phyloP scores from a whole-genome alignment of 2,797 vertebrate species.

The Etheostoma nigrum region DNA sequence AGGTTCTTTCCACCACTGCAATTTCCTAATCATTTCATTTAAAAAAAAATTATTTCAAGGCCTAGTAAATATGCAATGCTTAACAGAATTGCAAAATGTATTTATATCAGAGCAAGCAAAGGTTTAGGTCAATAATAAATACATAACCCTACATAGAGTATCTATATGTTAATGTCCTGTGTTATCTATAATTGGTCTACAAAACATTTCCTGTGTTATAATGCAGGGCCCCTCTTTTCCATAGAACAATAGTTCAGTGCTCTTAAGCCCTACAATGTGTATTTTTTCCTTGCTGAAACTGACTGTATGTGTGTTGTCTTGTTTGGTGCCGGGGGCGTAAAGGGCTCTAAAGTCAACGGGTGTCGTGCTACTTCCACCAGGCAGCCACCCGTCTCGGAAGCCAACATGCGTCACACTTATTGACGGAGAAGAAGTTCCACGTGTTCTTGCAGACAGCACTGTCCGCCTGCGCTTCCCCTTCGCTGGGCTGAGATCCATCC shows the following conservation, averaged over 20 bases:
- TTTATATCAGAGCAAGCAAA: neutral
- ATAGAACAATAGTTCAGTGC: slow-evolving; percentile 62
- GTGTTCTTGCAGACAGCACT: slow-evolving; percentile 72
- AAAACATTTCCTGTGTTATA: slow-evolving; percentile 21
- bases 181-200: slow-evolving; percentile 47
- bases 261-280: slow-evolving; percentile 51
- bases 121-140: slow-evolving; percentile 18
- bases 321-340: slow-evolving; percentile 64
- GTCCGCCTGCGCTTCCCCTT: slow-evolving; percentile 63
- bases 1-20: neutral
- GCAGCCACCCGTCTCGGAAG: slow-evolving; percentile 79
- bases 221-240: slow-evolving; percentile 23
- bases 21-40: neutral
- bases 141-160: neutral
- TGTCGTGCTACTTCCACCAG: slow-evolving; percentile 80
- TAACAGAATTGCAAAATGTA: slow-evolving; percentile 5
- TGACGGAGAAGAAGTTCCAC: slow-evolving; percentile 74
- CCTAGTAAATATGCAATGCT: neutral
- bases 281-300: slow-evolving; percentile 48
- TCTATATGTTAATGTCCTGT: slow-evolving; percentile 44
- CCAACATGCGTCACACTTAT: slow-evolving; percentile 70
- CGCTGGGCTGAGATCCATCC: slow-evolving; percentile 73
- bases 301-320: slow-evolving; percentile 78
- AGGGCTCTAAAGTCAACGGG: slow-evolving; percentile 81
- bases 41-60: neutral